phyloP scores from a whole-genome alignment of 1,140 invertebrate species.

The Oncopeltus fasciatus region DNA sequence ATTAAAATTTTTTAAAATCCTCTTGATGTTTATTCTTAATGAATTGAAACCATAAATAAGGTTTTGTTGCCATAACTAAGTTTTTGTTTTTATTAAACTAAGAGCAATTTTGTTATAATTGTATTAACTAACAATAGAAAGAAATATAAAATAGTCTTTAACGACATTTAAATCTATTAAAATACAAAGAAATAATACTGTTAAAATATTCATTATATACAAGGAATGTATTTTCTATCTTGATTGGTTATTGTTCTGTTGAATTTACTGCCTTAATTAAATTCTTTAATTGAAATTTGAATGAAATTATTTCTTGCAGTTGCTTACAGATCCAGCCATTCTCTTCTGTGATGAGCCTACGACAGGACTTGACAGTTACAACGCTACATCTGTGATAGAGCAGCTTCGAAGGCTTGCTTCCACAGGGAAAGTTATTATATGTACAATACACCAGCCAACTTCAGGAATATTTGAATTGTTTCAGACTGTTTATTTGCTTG shows the following conservation, averaged over 20 bases:
- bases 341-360: constrained; percentile 95
- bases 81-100: too few species aligned
- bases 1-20: too few species aligned
- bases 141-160: too few species aligned
- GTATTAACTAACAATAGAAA: too few species aligned
- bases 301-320: constrained; percentile 39
- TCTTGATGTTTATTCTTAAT: too few species aligned
- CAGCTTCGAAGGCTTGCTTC: constrained; percentile 46
- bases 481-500: constrained; percentile 58
- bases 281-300: too few species aligned
- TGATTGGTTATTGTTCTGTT: background rate
- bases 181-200: too few species aligned
- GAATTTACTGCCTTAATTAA: background rate
- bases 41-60: too few species aligned
- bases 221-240: background rate
- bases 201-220: too few species aligned
- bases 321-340: constrained; percentile 81
- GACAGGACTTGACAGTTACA: constrained; percentile 71
- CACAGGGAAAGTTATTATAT: constrained; percentile 60
- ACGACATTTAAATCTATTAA: too few species aligned
- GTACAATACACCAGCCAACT: constrained; percentile 76
- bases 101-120: too few species aligned
- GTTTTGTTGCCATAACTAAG: too few species aligned
- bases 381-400: constrained; percentile 54
- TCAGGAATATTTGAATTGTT: constrained; percentile 72